These are phyloP conservation scores for Ceraclea dissimilis DNA, from an alignment of 2,888 invertebrate species.

Conservation along the genomic window DNA sequence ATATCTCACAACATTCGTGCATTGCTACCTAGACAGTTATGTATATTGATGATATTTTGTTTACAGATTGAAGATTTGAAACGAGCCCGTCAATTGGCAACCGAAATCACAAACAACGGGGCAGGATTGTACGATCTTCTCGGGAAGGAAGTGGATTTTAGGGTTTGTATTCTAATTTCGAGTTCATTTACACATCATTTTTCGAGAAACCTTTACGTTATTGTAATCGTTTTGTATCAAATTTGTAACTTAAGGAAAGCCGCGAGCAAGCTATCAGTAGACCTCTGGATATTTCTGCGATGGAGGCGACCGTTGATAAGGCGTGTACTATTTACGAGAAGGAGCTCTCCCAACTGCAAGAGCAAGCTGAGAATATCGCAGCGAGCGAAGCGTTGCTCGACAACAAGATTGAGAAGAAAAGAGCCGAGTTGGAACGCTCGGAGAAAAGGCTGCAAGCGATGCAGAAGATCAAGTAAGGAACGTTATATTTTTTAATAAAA, in stretches of 20 bases:
- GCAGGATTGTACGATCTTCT: slow-evolving; percentile 85
- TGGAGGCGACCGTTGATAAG: slow-evolving; percentile 71
- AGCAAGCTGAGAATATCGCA: slow-evolving; percentile 76
- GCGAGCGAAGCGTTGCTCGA: slow-evolving; percentile 85
- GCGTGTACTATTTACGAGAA: slow-evolving; percentile 62
- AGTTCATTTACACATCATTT: slow-evolving; percentile 5
- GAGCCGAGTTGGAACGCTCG: slow-evolving; percentile 83
- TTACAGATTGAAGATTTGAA: slow-evolving; percentile 72
- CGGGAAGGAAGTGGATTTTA: slow-evolving; percentile 80
- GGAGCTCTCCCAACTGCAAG: slow-evolving; percentile 65
- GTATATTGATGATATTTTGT: not conserved
- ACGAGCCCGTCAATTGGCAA: slow-evolving; percentile 76
- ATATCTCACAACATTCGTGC: too few relatives aligned
- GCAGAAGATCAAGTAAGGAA: slow-evolving; percentile 77
- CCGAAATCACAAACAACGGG: slow-evolving; percentile 86
- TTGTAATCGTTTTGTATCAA: not conserved
- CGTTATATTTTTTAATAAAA: not conserved
- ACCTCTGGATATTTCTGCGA: slow-evolving; percentile 73
- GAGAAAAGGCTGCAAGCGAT: slow-evolving; percentile 89
- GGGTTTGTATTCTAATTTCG: slow-evolving; percentile 44
- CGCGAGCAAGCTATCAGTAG: slow-evolving; percentile 72
- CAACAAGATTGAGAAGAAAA: slow-evolving; percentile 84
- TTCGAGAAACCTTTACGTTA: not conserved
- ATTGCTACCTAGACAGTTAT: too few relatives aligned
- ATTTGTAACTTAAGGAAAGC: slow-evolving; percentile 48